Evolutionary conservation across 2,888 invertebrate species (phyloP).

Genomic region (Folsomia manolachei): DNA sequence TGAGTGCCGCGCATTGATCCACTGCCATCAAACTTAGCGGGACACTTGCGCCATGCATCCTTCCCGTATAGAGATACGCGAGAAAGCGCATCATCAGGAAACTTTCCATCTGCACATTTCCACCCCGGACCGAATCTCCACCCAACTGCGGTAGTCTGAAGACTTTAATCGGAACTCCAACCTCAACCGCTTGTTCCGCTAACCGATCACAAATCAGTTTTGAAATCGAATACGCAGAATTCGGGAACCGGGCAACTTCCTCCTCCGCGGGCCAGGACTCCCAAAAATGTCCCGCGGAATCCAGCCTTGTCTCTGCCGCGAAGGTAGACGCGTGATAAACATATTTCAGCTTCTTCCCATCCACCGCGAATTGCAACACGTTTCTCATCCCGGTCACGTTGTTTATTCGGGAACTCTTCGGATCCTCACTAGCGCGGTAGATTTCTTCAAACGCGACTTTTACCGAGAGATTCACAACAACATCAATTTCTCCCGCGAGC

Average conservation of each 20-base stretch:
- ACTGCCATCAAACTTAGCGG: slow-evolving; percentile 3
- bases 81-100: neutral
- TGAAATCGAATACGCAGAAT: slow-evolving; percentile 13
- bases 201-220: slow-evolving; percentile 23
- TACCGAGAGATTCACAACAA: slow-evolving; percentile 21
- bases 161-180: slow-evolving; percentile 24
- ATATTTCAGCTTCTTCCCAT: slow-evolving; percentile 15
- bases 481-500: slow-evolving; percentile 9
- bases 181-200: slow-evolving; percentile 13
- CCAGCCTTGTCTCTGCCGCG: slow-evolving; percentile 24
- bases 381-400: slow-evolving; percentile 26
- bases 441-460: slow-evolving; percentile 9
- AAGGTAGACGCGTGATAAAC: slow-evolving; percentile 20
- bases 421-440: slow-evolving; percentile 15
- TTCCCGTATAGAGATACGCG: slow-evolving; percentile 9
- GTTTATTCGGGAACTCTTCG: slow-evolving; percentile 24
- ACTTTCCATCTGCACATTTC: neutral
- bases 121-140: slow-evolving; percentile 10
- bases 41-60: neutral
- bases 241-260: slow-evolving; percentile 8
- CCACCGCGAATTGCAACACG: slow-evolving; percentile 18
- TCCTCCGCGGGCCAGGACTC: slow-evolving; percentile 18
- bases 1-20: slow-evolving; percentile 16
- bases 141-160: slow-evolving; percentile 11
- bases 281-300: slow-evolving; percentile 10